Evolutionary conservation across 2,888 invertebrate genomes (phyloP), one percentile per base, ranked within the genome.

Genomic region (Acanthosoma haemorrhoidale): DNA sequence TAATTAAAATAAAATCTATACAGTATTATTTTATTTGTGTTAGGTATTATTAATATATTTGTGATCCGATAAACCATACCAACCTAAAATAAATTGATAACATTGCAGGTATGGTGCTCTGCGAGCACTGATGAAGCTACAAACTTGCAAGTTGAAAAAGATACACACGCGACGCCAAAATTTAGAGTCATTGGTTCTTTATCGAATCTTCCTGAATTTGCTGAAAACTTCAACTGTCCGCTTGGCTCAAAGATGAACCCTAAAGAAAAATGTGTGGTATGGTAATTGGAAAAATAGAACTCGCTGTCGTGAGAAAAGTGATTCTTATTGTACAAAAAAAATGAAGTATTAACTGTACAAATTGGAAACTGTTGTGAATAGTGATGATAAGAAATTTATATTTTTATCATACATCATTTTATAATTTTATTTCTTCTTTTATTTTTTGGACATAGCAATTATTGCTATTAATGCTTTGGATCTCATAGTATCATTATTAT

Each of bases 91-190:
- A n/a, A n/a, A n/a, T n/a, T n/a, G n/a, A n/a, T 58, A 71, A 60
- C 69, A 70, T 70, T 75, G 2, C 73, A 89, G 91, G 93, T 94
- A 4, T 94, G 94, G 94, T 94, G 94, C 78, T 91, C 94, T 5
- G 84, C 91, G 0, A 89, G 89, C 78, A 94, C 93, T 2, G 88
- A 91, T 76, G 94, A 95, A 81, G 89, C 92, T 0, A 87, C 81
- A 32, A 81, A 89, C 74, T 85, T 96, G 77, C 91, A 94, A 80
- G 89, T 96, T 75, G 91, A 95, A 78, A 75, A 75, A 38, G 96
- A 96, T 79, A 89, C 94, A 21, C 97, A 97, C 79, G 90, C 93
- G 13, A 92, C 94, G 0, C 90, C 94, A 1, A 88, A 89, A 77
- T 94, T 88, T 79, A 83, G 94, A 73, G 94, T 94, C 0, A 89